Evolutionary conservation across 2,113 vertebrate genomes (phyloP), one percentile per base, ranked within the genome.

Genomic region (Gracilinanus agilis): DNA sequence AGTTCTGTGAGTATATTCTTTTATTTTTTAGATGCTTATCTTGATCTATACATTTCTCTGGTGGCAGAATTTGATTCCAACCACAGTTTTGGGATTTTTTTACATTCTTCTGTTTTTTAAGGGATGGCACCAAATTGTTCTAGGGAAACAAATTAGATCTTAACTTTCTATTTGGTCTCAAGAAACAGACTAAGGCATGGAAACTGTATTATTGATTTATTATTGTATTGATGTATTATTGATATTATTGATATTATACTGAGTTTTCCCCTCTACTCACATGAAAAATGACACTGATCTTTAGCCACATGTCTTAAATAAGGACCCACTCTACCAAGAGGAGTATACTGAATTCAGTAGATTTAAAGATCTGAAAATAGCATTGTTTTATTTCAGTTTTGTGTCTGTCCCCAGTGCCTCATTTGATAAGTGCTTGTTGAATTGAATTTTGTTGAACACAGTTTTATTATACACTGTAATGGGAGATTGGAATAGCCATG

Each of bases 21-120:
- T 92, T 94, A 95, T 49, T 44, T 25, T 92, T 53, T 96, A 92
- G n/a, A 34, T 95, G 90, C 23, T 94, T 96, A 90, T 53, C 88
- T 92, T 95, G 53, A 61, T 58, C 53, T 13, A 55, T 53, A 91
- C 49, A 55, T 96, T 97, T 93, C 53, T 24, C 27, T 67, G 54
- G 4, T 88, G 8, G 24, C 93, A 24, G 93, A 16, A 29, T 95
- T 95, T 91, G 40, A 89, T 93, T 96, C 95, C n/a, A 94, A 34
- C 92, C 25, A 55, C 58, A 54, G 75, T 94, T 96, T 95, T 75
- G 34, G 13, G 16, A 83, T 75, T 19, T 1, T 75, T 67, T 67
- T 34, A 75, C 12, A n/a, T 34, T 75, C 9, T 34, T 67, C 29
- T 58, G 10, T 6, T 40, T 40, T 83, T 83, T 40, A 40, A 83